Base-by-base conservation (phyloP, 2,797 vertebrate species). In the Girardinus metallicus region DNA sequence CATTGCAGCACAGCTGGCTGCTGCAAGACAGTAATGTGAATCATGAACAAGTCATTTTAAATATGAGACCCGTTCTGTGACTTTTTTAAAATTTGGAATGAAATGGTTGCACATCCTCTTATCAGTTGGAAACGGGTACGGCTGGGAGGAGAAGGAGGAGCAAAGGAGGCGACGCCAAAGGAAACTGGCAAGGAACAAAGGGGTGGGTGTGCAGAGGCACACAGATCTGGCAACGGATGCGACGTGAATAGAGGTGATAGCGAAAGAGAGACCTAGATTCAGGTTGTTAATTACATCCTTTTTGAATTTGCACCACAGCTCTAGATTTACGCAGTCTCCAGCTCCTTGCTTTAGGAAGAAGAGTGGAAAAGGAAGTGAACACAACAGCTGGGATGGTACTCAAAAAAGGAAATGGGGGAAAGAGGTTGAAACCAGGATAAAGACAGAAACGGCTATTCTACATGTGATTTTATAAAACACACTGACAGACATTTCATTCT, bases 201-300 rank as follows among this genome's bases (percentile, higher is more conserved):
- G 44, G 43, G 68, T 44, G 41, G 60, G 9, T 44, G 51, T 47
- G 31, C 49, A 23, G 29, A 41, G 53, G 68, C 29, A 39, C 23
- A 26, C n/a, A n/a, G 78, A 81, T 44, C 43, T 76, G 51, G 77
- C 26, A 76, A 77, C 21, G 71, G 66, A 76, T 72, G 80, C 31
- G 51, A 73, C 72, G 68, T 68, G 75, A 64, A n/a, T 44, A 23
- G 75, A 43, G 55, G 44, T 29, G 72, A 77, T 29, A 12, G 44
- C 21, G 60, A 73, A 66, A 66, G 70, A 66, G 49, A 83, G 26
- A 1, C 1, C 3, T 76, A 49, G 47, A 4, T 75, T 62, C 3
- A 31, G 49, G 43, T 79, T 73, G 85, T 74, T 81, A 83, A 85
- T 87, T 83, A 34, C 66, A 57, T 85, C 51, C 80, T 71, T 57